A percentile compares a stretch with the other conserved stretches of the same genome.
Conservation (phyloP, 1,140 invertebrate species). For the Zelostemma sp. region DNA sequence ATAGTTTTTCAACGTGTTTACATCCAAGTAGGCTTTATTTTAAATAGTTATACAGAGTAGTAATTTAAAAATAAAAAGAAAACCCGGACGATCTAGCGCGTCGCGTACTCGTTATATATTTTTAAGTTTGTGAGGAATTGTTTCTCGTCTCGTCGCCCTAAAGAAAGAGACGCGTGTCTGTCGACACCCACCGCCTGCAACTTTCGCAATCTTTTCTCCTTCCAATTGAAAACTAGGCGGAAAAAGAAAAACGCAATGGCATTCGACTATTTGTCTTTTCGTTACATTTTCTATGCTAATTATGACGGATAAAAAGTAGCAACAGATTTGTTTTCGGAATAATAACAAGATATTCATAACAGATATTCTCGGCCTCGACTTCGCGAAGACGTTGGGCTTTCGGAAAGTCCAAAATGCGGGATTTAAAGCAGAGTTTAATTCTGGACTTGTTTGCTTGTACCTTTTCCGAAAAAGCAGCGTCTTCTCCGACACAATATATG, state of each 20-base stretch:
- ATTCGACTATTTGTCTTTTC: constrained; percentile 52
- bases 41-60: constrained; percentile 65
- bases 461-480: constrained; percentile 37
- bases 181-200: constrained; percentile 9
- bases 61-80: constrained; percentile 59
- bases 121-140: constrained; percentile 56
- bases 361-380: constrained; percentile 34
- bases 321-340: constrained; percentile 63
- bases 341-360: constrained; percentile 63
- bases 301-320: constrained; percentile 63
- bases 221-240: constrained; percentile 25
- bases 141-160: constrained; percentile 45
- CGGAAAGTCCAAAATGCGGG: constrained; percentile 17
- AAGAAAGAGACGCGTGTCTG: constrained; percentile 53
- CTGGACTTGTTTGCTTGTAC: constrained; percentile 8
- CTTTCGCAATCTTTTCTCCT: constrained; percentile 13
- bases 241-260: constrained; percentile 48
- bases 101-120: constrained; percentile 40
- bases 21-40: constrained; percentile 65
- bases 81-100: constrained; percentile 44
- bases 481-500: constrained; percentile 53
- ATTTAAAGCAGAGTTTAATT: constrained; percentile 9
- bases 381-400: constrained; percentile 33
- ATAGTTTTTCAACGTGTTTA: constrained; percentile 63
- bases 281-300: constrained; percentile 55